Evolutionary conservation across 2,113 vertebrate genomes (phyloP).

Genomic region (Peromyscus californicus): DNA sequence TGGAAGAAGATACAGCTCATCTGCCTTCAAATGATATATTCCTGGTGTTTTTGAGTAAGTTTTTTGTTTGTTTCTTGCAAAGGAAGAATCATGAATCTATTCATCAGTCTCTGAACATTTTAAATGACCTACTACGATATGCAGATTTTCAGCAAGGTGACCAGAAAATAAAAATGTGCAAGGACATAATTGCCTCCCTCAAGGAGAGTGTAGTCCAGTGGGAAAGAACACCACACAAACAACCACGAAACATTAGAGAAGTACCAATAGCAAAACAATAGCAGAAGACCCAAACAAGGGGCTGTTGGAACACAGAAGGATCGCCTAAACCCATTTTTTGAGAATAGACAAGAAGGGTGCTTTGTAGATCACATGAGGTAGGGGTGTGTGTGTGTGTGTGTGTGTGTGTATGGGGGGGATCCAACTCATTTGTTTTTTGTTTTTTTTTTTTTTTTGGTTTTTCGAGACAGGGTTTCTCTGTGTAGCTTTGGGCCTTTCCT

Average conservation of each 20-base stretch:
- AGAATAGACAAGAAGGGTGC: neutral
- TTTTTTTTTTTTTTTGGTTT: too few species aligned
- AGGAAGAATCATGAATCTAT: neutral
- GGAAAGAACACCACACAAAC: neutral
- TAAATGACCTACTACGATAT: neutral
- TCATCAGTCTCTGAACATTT: neutral
- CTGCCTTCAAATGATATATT: neutral
- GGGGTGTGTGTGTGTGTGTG: neutral
- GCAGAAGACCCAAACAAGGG: neutral
- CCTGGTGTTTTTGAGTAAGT: neutral
- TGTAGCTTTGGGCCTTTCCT: too few species aligned
- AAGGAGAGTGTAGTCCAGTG: neutral
- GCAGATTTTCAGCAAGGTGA: neutral
- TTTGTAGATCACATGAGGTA: neutral
- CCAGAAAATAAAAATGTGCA: conserved; percentile 8
- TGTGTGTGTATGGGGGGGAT: neutral
- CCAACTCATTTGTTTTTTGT: neutral
- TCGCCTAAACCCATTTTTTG: neutral
- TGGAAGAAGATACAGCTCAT: neutral
- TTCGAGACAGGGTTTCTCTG: too few species aligned
- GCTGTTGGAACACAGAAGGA: neutral
- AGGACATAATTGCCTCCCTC: neutral
- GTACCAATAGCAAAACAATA: neutral
- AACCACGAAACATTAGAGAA: neutral
- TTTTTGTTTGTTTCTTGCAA: neutral